Evolutionary conservation across 35 echinoderm and acorn worm species (phyloP).

Genomic region (Heliocidaris erythrogramma): DNA sequence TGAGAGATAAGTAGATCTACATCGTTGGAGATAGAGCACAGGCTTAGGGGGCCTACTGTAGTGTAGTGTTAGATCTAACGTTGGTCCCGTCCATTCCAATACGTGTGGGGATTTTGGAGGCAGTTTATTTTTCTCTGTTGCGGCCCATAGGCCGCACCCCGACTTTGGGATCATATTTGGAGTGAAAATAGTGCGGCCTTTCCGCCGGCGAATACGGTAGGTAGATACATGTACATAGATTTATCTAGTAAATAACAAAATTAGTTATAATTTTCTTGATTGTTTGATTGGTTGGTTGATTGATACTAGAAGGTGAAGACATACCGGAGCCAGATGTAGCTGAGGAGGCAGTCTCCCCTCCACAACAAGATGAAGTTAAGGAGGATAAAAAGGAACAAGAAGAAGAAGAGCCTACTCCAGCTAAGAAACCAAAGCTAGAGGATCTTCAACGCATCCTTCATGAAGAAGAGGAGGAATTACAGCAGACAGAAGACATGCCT

Average conservation of each 20-base stretch:
- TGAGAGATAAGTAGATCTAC: too few species aligned
- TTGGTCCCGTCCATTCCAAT: too few species aligned
- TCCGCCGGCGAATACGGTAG: not conserved
- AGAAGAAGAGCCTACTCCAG: conserved; percentile 20
- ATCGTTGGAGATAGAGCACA: too few species aligned
- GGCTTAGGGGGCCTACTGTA: too few species aligned
- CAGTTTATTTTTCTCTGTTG: too few species aligned
- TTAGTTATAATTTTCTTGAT: too few species aligned
- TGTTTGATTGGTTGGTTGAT: not conserved
- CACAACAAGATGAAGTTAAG: not conserved
- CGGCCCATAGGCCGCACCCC: too few species aligned
- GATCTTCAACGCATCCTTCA: conserved; percentile 66
- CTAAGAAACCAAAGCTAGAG: conserved; percentile 65
- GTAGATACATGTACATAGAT: not conserved
- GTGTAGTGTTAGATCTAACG: too few species aligned
- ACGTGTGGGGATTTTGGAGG: too few species aligned
- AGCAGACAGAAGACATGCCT: conserved; percentile 76
- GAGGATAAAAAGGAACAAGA: not conserved
- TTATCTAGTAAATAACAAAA: too few species aligned
- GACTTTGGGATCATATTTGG: too few species aligned
- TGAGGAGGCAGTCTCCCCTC: conserved; percentile 21
- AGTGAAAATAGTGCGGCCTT: too few species aligned
- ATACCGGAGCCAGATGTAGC: conserved; percentile 32
- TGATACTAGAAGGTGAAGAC: conserved; percentile 39
- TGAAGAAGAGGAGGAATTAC: conserved; percentile 53